A percentile compares a stretch with the other conserved stretches of the same genome.
Conservation (phyloP, 1,140 invertebrate species). For the Patella vulgata region DNA sequence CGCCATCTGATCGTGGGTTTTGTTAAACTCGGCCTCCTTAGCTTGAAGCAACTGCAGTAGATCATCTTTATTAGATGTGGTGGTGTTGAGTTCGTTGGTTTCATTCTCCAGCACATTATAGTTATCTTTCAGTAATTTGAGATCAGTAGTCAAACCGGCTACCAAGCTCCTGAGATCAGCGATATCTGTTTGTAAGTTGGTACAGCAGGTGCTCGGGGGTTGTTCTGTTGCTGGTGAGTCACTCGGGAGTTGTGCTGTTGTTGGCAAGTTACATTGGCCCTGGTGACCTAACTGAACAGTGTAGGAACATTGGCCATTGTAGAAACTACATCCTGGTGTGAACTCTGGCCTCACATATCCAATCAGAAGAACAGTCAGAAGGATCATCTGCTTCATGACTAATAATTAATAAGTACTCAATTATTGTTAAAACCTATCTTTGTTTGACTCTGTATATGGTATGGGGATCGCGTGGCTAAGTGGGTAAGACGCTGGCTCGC, state of each 20-base stretch:
- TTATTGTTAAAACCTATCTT: too few species aligned
- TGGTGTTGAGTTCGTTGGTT: not conserved
- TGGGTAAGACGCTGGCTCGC: too few species aligned
- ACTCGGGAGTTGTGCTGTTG: too few species aligned
- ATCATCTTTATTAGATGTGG: too few species aligned
- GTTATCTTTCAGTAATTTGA: too few species aligned
- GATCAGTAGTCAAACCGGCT: too few species aligned
- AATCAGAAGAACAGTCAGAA: conserved; percentile 3
- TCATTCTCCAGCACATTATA: not conserved
- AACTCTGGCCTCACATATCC: conserved; percentile 12
- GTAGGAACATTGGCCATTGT: conserved; percentile 44
- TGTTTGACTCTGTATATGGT: too few species aligned
- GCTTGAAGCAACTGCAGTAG: not conserved
- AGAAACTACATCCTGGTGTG: conserved; percentile 46
- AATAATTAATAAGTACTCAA: too few species aligned
- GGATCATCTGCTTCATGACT: not conserved
- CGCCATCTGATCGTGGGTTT: not conserved
- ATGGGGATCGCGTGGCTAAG: too few species aligned
- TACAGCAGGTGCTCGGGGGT: conserved; percentile 3
- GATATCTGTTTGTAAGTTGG: conserved; percentile 14
- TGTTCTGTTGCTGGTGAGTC: too few species aligned
- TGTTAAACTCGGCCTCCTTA: not conserved
- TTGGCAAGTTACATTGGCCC: conserved; percentile 33
- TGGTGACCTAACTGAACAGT: conserved; percentile 39
- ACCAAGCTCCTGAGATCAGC: conserved; percentile 8